Evolutionary conservation across 2,797 vertebrate species (phyloP).

Genomic region (Tokudaia tokunoshimensis): DNA sequence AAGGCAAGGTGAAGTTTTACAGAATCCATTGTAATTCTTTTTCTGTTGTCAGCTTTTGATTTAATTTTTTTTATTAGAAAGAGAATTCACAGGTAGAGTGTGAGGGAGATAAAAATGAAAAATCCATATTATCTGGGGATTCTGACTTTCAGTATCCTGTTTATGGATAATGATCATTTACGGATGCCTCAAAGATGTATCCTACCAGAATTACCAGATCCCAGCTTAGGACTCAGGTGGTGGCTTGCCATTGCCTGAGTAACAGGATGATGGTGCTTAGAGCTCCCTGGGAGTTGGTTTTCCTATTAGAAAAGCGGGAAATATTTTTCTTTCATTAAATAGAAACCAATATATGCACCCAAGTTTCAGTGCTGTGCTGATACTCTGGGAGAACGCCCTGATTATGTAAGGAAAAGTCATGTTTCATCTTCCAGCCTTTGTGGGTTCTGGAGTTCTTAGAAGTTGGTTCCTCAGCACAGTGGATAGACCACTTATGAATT

Average conservation of each 20-base stretch:
- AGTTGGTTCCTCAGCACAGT: conserved; percentile 30
- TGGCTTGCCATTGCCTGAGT: conserved; percentile 11
- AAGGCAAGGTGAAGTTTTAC: conserved; percentile 33
- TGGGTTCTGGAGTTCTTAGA: neutral
- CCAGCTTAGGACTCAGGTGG: conserved; percentile 54
- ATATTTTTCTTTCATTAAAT: conserved; percentile 61
- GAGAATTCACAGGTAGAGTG: neutral
- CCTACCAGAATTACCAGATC: conserved; percentile 64
- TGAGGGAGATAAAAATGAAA: conserved; percentile 68
- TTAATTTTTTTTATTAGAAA: conserved; percentile 34
- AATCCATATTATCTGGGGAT: conserved; percentile 41
- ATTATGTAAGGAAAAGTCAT: neutral
- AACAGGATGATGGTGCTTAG: neutral
- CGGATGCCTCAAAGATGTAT: conserved; percentile 67
- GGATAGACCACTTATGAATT: neutral
- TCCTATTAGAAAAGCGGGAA: conserved; percentile 61
- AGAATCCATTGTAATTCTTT: neutral
- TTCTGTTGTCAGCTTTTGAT: conserved; percentile 20
- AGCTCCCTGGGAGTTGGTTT: conserved; percentile 66
- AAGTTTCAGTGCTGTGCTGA: neutral
- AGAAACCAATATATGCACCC: conserved; percentile 22
- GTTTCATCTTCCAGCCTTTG: neutral
- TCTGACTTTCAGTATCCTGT: conserved; percentile 68
- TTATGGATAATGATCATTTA: conserved; percentile 73
- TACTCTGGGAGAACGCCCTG: neutral